Evolutionary conservation across 2,113 vertebrate genomes (phyloP), one percentile per base, ranked within the genome.

Genomic region (Marmota flaviventris): DNA sequence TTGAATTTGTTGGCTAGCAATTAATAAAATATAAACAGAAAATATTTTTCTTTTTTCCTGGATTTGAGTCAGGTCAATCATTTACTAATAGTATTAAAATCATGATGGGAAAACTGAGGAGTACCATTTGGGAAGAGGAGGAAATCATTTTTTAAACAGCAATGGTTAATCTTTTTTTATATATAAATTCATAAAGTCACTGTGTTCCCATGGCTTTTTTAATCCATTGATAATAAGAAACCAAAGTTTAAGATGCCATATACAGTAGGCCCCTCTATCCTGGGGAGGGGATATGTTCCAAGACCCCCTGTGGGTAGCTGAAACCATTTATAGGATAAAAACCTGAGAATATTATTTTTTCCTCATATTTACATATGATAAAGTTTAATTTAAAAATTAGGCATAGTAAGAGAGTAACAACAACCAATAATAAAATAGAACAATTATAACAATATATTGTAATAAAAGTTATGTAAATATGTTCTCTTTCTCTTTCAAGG

Each of bases 11-110:
- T 84, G 32, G 25, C 8, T 48, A 76, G 51, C 32, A 91, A 73
- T 45, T 69, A 42, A 56, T 25, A 85, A 89, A 90, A 84, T 48
- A 61, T 20, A 39, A 94, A 58, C 48, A 27, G 48, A 56, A 95
- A 91, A 8, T 76, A 58, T 20, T 89, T 98, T 92, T 91, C 42
- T 79, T 90, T 93, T 42, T 48, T 73, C 14, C 13, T 78, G 39
- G 61, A 34, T 42, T 65, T 22, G 25, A 5, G 7, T 29, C 29
- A 29, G 53, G 72, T 81, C 75, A 42, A 48, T 61, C 20, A 85
- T 77, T 97, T 89, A 87, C 17, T 63, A 93, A 69, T 22, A 73
- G n/a, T 14, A 53, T 84, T 92, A 84, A 89, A 91, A 34, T 95
- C 39, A 61, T 12, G 86, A 92, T 27, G 70, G 39, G 8, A 78